Percentiles rank a stretch among this genome's conserved stretches.
These are phyloP conservation scores for Ptychadena robeensis DNA, from an alignment of 2,797 vertebrate species.

Conservation along the genomic window DNA sequence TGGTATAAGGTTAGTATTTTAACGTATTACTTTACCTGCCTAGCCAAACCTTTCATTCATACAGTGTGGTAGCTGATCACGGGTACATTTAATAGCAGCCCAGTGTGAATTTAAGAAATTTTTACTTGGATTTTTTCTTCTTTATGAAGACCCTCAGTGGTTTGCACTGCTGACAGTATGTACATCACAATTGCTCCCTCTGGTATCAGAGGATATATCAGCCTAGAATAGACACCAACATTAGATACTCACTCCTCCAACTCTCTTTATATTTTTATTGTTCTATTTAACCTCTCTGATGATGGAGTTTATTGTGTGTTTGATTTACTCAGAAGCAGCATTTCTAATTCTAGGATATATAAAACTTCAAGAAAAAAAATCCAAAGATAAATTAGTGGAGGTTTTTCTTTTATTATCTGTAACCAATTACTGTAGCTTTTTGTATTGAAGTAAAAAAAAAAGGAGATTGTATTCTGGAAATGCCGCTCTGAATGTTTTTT, in stretches of 20 bases:
- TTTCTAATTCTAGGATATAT: not conserved
- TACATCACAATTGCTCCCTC: too few species aligned
- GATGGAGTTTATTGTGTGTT: not conserved
- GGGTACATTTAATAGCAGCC: too few species aligned
- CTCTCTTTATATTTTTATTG: not conserved
- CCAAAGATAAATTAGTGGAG: slow-evolving; percentile 19
- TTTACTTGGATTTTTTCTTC: too few species aligned
- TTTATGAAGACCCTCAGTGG: too few species aligned
- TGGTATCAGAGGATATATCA: not conserved
- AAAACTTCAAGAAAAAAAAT: not conserved
- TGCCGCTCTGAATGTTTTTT: slow-evolving; percentile 58
- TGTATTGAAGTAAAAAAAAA: slow-evolving; percentile 61
- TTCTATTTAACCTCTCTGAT: not conserved
- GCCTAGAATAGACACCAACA: not conserved
- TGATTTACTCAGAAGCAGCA: not conserved
- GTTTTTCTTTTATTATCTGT: slow-evolving; percentile 15
- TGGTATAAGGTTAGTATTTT: too few species aligned
- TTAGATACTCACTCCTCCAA: not conserved
- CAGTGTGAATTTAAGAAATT: too few species aligned
- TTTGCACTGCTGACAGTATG: too few species aligned
- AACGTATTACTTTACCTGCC: too few species aligned
- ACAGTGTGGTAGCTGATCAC: too few species aligned
- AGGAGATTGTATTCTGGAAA: slow-evolving; percentile 49
- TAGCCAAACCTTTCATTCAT: too few species aligned
- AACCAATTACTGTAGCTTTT: slow-evolving; percentile 25